phyloP scores from a whole-genome alignment of 2,797 vertebrate genomes.

The Graptemys geographica region DNA sequence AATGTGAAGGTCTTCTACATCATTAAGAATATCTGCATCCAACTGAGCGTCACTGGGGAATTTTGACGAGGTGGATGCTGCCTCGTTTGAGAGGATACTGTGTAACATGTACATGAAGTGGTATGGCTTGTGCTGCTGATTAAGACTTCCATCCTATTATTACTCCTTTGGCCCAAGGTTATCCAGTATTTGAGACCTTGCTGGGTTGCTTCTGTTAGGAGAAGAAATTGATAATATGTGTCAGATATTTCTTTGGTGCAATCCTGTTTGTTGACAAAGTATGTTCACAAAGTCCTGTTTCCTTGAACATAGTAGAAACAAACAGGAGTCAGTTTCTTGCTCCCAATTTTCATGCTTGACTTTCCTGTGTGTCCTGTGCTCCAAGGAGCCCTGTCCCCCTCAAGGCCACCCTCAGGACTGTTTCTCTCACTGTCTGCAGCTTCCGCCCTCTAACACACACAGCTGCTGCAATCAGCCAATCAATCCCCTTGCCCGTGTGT shows the following conservation, averaged over 20 bases:
- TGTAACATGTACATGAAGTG: neutral
- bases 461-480: too few species aligned
- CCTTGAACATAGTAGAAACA: neutral
- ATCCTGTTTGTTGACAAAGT: neutral
- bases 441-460: too few species aligned
- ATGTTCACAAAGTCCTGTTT: neutral
- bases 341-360: neutral
- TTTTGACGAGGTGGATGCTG: neutral
- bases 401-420: too few species aligned
- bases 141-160: neutral
- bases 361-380: neutral
- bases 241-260: neutral
- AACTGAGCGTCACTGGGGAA: neutral
- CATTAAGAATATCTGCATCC: neutral
- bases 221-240: fast-evolving
- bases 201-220: neutral
- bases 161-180: neutral
- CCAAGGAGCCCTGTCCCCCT: neutral
- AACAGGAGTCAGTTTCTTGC: neutral
- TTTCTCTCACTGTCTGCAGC: too few species aligned
- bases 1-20: neutral
- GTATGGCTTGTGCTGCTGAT: neutral
- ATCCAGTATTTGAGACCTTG: neutral
- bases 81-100: neutral
- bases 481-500: neutral